Base-by-base conservation (phyloP, 2,888 invertebrate genomes). In the Drosophila maculinotata region DNA sequence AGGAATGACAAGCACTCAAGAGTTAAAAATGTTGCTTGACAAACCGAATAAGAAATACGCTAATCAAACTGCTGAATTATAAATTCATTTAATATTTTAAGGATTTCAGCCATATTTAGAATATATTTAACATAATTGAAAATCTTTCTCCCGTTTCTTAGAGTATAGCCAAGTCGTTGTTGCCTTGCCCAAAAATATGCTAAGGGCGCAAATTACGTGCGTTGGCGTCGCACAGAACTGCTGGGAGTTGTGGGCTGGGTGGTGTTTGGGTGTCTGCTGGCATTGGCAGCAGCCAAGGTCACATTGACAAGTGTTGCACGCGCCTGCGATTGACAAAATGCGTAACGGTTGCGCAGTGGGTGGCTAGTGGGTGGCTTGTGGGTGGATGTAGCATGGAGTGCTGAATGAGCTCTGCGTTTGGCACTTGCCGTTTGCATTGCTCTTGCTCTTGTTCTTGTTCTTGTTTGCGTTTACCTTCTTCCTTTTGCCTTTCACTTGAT, bases 301-400 rank as follows among this genome's bases (percentile, higher is more conserved):
- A 86, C 75, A 75, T 79, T 85, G 83, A 82, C 86, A 87, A 87
- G 84, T 83, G 88, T 86, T 84, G 88, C 86, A 85, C 81, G 87
- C 85, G 83, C 83, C 69, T 71, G 69, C 62, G 58, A 69, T 66
- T 66, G 66, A 63, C 58, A 60, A 67, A 65, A 62, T 53, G 51
- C 39, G 39, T 8, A 9, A 23, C 30, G 33, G 5, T n/a, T n/a
- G n/a, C n/a, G n/a, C n/a, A n/a, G 9, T 36, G 2, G 6, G 25
- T 6, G 15, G 9, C 15, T 9, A 7, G 10, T 12, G 12, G 10
- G 3, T 12, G 17, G 8, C 1, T 20, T 20, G 1, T 20, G 1
- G 4, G 20, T 2, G 6, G 9, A 17, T 25, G 38, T 41, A 30
- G 31, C 12, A 9, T 20, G 12, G 35, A 26, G 38, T 20, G 52